Conservation (phyloP, 2,113 vertebrate genomes). For the Anthoscopus minutus region DNA sequence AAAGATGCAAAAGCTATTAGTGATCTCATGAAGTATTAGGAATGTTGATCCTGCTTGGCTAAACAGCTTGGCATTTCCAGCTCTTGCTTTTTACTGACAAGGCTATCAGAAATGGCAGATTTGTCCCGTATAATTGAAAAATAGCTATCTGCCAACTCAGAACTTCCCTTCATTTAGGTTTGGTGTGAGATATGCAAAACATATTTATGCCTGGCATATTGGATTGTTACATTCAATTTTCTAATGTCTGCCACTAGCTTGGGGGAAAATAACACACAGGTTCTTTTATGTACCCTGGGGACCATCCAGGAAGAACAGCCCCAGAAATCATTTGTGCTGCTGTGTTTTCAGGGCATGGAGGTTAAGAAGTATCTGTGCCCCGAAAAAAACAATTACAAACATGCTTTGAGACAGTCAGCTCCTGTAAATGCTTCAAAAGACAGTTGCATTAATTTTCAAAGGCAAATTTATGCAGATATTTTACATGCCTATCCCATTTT, state of each 20-base stretch:
- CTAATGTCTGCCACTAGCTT: conserved; percentile 33
- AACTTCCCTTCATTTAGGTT: conserved; percentile 58
- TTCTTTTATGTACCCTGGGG: conserved; percentile 19
- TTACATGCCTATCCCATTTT: background rate
- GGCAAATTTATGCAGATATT: background rate
- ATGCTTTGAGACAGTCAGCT: background rate
- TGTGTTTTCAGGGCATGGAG: background rate
- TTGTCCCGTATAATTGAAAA: conserved; percentile 67
- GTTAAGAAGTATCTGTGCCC: background rate
- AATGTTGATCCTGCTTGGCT: conserved; percentile 30
- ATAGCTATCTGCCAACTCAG: conserved; percentile 54
- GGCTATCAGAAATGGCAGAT: conserved; percentile 58
- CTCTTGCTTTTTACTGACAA: conserved; percentile 38
- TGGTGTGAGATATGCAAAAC: conserved; percentile 50
- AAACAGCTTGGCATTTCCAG: conserved; percentile 43
- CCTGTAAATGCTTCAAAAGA: background rate
- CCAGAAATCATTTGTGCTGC: background rate
- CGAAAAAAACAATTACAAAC: background rate
- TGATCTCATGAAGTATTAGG: conserved; percentile 16
- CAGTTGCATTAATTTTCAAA: background rate
- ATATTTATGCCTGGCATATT: conserved; percentile 39
- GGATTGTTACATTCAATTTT: conserved; percentile 46
- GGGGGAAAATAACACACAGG: background rate
- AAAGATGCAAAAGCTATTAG: conserved; percentile 27
- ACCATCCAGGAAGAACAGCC: background rate